Base-by-base conservation (phyloP, 2,888 invertebrate species). In the Agrochola circellaris region DNA sequence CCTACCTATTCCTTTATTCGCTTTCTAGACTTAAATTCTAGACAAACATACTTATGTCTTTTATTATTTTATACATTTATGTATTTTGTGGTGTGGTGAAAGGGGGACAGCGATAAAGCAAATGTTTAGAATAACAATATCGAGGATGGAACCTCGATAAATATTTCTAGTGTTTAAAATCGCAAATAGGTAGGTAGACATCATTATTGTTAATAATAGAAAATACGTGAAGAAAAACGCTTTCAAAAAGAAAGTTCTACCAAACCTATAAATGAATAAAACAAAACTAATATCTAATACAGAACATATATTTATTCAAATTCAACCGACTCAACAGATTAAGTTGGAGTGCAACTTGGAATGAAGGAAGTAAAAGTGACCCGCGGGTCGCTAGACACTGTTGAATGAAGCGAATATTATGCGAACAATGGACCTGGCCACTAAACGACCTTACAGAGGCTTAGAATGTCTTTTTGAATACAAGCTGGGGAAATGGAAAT, bases 311-410 rank as follows among this genome's bases (percentile, higher is more conserved):
- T 54, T 34, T 80, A 66, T 65, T 65, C 34, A 76, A 68, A 72
- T 77, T 51, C 69, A 73, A 62, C 51, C 23, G 20, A 73, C 23
- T 48, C 20, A 34, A 38, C 26, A 26, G 42, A 45, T 77, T 73
- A 38, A 61, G n/a, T 17, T 66, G 11, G 11, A 61, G 60, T 71
- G 51, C 58, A 58, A n/a, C 26, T 23, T 73, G 56, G 65, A 45
- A 82, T 70, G 58, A 51, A 78, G 81, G 85, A 87, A 85, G 83
- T 81, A 87, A 85, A 87, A 87, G 87, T 77, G 79, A 78, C 76
- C 76, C 23, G 56, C 17, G 23, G 79, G 72, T 81, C 70, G 69
- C 48, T 42, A 73, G 74, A 54, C 54, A 79, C 74, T 56, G 72
- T 45, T 58, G 58, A 75, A 61, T 62, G 77, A 67, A 56, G 58